A percentile compares a stretch with the other conserved stretches of the same genome.
Evolutionary conservation across 1,140 invertebrate species (phyloP).

Genomic region (Xylocopa sonorina): DNA sequence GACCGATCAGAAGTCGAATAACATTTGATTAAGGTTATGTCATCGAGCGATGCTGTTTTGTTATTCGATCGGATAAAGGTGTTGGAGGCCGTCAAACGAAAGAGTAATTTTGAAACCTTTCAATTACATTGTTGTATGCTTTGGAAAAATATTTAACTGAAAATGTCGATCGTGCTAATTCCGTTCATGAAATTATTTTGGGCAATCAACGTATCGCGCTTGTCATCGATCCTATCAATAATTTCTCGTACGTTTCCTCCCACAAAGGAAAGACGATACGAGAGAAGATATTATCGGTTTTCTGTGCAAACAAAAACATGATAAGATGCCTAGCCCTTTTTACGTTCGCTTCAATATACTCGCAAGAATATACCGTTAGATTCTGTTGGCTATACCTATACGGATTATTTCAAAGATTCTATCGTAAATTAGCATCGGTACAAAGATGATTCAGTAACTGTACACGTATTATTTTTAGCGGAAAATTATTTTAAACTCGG

Average conservation of each 20-base stretch:
- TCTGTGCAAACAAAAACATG: conserved; percentile 54
- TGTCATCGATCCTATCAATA: neutral
- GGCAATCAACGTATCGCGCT: neutral
- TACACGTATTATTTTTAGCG: neutral
- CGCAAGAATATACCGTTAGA: conserved; percentile 35
- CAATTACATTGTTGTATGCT: too few species aligned
- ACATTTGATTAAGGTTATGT: conserved; percentile 14
- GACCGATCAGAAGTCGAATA: conserved; percentile 8
- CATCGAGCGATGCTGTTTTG: conserved; percentile 3
- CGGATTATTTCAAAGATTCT: neutral
- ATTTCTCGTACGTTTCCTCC: neutral
- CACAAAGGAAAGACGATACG: conserved; percentile 13
- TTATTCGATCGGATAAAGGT: neutral
- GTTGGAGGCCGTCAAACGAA: neutral
- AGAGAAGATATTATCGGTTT: conserved; percentile 36
- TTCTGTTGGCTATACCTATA: neutral
- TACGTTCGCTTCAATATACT: conserved; percentile 28
- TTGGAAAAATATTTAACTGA: neutral
- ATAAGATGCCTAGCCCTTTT: conserved; percentile 44
- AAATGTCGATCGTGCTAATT: neutral
- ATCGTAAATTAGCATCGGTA: neutral
- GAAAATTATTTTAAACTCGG: neutral
- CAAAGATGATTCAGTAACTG: neutral
- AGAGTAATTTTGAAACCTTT: neutral
- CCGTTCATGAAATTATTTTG: neutral